These are phyloP conservation scores for Drosophila paulistorum DNA, from an alignment of 1,140 invertebrate species.

Conservation along the genomic window DNA sequence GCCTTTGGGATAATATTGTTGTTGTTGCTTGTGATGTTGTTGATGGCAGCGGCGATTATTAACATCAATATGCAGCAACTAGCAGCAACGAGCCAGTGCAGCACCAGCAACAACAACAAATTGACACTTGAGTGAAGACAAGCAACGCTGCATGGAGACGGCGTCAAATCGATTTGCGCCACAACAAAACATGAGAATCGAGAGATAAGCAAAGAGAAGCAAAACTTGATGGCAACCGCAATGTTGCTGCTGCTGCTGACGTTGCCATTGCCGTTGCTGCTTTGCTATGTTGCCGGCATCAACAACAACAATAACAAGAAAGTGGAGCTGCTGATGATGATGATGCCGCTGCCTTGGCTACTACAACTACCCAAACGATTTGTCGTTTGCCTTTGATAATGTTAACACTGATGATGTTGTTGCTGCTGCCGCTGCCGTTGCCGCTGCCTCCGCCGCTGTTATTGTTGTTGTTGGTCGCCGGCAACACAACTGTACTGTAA, in stretches of 20 bases:
- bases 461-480: conserved; percentile 22
- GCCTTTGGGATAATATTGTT: conserved; percentile 55
- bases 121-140: conserved; percentile 61
- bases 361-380: conserved; percentile 41
- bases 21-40: conserved; percentile 23
- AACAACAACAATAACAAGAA: conserved; percentile 2
- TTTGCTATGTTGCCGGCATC: conserved; percentile 25
- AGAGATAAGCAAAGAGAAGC: conserved; percentile 60
- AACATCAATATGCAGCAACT: conserved; percentile 45
- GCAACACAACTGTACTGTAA: conserved; percentile 53
- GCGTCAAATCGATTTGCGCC: conserved; percentile 67
- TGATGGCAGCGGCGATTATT: conserved; percentile 44
- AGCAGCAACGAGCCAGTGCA: conserved; percentile 3
- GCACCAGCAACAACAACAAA: conserved; percentile 40
- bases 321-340: conserved; percentile 1
- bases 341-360: conserved; percentile 20
- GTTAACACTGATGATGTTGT: conserved; percentile 44
- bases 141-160: conserved; percentile 41
- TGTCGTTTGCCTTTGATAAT: conserved; percentile 63
- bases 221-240: conserved; percentile 60
- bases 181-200: conserved; percentile 52
- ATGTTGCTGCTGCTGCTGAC: conserved; percentile 29
- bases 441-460: background rate
- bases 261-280: conserved; percentile 5
- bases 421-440: conserved; percentile 27